Evolutionary conservation across 2,797 vertebrate species (phyloP).

Genomic region (Siniperca scherzeri): DNA sequence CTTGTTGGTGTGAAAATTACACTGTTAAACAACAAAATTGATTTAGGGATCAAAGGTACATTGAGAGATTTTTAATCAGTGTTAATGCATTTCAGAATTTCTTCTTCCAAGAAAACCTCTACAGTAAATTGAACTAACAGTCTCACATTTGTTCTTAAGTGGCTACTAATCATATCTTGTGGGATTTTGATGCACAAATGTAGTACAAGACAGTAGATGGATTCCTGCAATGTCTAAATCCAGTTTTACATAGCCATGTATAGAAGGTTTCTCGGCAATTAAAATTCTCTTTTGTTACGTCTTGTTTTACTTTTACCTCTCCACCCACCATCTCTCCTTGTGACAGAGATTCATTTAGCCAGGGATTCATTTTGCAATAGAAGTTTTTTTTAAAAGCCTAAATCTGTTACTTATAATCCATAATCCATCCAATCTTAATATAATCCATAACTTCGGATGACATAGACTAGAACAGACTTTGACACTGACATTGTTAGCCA

Average conservation of each 20-base stretch:
- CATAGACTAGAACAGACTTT: neutral
- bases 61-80: neutral
- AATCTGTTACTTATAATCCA: neutral
- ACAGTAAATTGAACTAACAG: conserved; percentile 3
- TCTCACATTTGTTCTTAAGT: neutral
- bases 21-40: neutral
- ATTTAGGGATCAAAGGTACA: neutral
- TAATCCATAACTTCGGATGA: neutral
- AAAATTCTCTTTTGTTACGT: too few relatives aligned
- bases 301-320: conserved; percentile 3
- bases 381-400: neutral
- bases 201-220: neutral
- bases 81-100: conserved; percentile 11
- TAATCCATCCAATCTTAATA: neutral
- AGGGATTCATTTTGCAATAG: neutral
- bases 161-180: conserved; percentile 10
- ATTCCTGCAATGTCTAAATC: neutral
- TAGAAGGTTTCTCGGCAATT: neutral
- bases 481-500: neutral
- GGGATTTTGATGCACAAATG: neutral
- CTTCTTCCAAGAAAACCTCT: neutral
- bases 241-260: neutral
- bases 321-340: neutral
- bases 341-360: neutral
- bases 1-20: neutral